Evolutionary conservation across 2,797 vertebrate genomes (phyloP), one percentile per base, ranked within the genome.

Genomic region (Tadarida brasiliensis): DNA sequence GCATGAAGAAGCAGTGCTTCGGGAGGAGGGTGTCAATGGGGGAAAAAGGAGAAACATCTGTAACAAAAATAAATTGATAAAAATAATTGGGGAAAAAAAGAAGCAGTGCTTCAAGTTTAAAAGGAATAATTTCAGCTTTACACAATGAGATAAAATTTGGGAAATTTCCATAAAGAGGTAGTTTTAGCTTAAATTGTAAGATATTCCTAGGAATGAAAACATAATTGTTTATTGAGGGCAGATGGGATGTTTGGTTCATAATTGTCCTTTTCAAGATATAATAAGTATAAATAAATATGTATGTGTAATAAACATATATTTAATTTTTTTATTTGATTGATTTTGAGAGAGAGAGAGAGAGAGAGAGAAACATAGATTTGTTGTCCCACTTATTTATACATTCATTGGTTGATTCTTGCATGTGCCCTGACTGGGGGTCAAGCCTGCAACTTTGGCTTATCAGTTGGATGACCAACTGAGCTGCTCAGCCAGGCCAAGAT

Each of bases 131-230:
- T 92, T 90, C 22, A 67, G 17, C 39, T 91, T 95, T 28, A 77
- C 9, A 4, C 33, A 93, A 17, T 76, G 74, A 91, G 17, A 65
- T 67, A 49, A 93, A 93, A 81, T 90, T 76, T 77, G 19, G n/a
- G 39, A 35, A 35, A 51, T 93, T 92, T 94, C 88, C 14, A 7
- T 76, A 67, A 22, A 54, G 44, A 92, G 35, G 20, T 71, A 84
- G 33, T 63, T 95, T 81, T 87, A 28, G 28, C 39, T 95, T 81
- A 95, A 94, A 74, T 94, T 73, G 54, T 47, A 78, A 93, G 28
- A 86, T 28, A 3, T 73, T 94, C 67, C n/a, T 81, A 24, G 67
- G 63, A 94, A 90, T 93, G 33, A 81, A 71, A 73, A 33, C 12
- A 65, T 87, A 91, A 93, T 28, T 57, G 51, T 87, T 85, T 78